Percentiles rank a stretch among this genome's conserved stretches.
Conservation (phyloP, 1,140 invertebrate species). For the Macrobrachium nipponense region DNA sequence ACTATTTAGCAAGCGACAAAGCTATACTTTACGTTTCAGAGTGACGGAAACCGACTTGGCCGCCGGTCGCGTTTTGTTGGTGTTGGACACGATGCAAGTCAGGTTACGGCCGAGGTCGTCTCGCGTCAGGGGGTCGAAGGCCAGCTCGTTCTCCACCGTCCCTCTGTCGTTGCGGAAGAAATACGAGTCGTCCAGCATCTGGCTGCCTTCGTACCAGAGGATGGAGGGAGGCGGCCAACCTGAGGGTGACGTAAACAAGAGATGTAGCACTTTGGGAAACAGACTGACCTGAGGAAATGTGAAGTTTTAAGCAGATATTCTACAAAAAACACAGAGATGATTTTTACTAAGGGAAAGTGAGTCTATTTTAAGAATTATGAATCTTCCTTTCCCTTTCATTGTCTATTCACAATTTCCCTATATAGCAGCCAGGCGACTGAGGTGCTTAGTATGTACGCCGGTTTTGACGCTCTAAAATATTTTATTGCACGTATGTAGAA, state of each 20-base stretch:
- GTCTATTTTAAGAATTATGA: background rate
- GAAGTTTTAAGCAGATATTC: background rate
- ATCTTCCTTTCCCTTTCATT: too few relatives aligned
- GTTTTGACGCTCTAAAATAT: too few relatives aligned
- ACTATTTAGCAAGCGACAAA: too few relatives aligned
- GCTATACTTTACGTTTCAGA: constrained; percentile 66
- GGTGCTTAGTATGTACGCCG: too few relatives aligned
- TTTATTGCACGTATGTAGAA: too few relatives aligned
- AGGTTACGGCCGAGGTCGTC: constrained; percentile 66
- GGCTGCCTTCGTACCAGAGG: constrained; percentile 65
- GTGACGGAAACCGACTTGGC: constrained; percentile 64
- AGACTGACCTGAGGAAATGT: background rate
- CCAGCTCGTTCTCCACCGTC: constrained; percentile 66
- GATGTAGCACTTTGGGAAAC: background rate
- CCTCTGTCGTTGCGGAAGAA: constrained; percentile 62
- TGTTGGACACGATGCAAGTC: constrained; percentile 66
- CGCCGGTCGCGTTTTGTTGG: constrained; percentile 66
- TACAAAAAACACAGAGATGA: too few relatives aligned
- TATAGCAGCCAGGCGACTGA: too few relatives aligned
- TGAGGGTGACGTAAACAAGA: background rate
- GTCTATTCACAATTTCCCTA: too few relatives aligned
- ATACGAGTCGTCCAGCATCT: constrained; percentile 69
- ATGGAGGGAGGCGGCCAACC: constrained; percentile 55
- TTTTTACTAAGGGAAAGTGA: too few relatives aligned
- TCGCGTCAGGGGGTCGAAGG: constrained; percentile 63